phyloP scores from a whole-genome alignment of 2,113 vertebrate genomes.

The Harpagus bidentatus region DNA sequence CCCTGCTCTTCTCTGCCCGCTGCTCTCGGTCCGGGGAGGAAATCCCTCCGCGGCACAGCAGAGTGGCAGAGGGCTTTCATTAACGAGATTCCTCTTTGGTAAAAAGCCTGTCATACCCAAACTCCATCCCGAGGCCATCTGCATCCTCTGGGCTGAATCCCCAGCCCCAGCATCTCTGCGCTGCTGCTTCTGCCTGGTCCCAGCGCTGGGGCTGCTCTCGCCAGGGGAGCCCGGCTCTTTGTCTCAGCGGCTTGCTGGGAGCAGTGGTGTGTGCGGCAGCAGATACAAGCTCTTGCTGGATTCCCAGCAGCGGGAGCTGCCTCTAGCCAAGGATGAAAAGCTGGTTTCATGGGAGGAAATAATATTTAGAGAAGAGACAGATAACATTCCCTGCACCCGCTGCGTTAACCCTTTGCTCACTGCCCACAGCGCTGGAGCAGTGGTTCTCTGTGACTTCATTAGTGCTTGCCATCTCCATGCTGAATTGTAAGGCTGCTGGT shows the following conservation, averaged over 20 bases:
- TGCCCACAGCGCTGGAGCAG: background rate
- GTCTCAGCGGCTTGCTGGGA: constrained; percentile 48
- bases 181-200: background rate
- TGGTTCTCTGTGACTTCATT: accelerated
- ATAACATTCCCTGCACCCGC: background rate
- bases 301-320: constrained; percentile 66
- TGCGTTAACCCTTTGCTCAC: background rate
- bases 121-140: background rate
- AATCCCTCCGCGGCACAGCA: background rate
- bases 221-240: background rate
- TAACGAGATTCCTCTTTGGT: background rate
- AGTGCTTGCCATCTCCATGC: background rate
- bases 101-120: background rate
- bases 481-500: background rate
- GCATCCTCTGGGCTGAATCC: background rate
- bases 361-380: constrained; percentile 65
- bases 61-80: background rate
- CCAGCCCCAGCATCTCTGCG: background rate
- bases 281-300: constrained; percentile 49
- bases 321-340: constrained; percentile 69
- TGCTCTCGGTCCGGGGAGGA: background rate
- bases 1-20: background rate
- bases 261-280: constrained; percentile 43
- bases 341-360: constrained; percentile 67
- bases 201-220: background rate